Percentiles rank a stretch among this genome's conserved stretches.
Conservation (phyloP, 2,888 invertebrate species). For the Reticulitermes lucifugus region DNA sequence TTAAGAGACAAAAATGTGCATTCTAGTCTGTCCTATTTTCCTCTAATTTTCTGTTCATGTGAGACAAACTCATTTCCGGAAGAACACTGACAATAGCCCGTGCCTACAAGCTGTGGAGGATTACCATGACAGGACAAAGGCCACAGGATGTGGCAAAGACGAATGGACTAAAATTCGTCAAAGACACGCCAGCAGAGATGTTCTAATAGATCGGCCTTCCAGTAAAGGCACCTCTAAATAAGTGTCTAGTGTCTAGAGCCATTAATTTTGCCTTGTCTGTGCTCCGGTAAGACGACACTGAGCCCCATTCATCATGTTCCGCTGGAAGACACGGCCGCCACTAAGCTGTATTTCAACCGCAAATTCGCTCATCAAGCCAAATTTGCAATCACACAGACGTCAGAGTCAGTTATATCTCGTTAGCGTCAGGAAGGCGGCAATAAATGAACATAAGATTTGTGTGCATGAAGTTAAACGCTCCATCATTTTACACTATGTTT, state of each 20-base stretch:
- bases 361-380: neutral
- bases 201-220: neutral
- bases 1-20: no score
- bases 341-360: neutral
- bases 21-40: no score
- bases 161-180: conserved; percentile 1
- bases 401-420: no score
- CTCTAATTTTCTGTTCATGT: no score
- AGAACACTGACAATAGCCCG: no score
- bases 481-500: no score
- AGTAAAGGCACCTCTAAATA: neutral
- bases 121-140: neutral
- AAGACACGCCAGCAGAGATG: neutral
- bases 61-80: no score
- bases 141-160: neutral
- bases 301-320: neutral
- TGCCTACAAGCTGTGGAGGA: no score
- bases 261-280: neutral
- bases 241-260: neutral
- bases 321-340: neutral
- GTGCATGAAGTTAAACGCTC: no score
- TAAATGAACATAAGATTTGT: no score
- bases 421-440: no score
- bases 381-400: neutral
- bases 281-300: neutral